A percentile compares a stretch with the other conserved stretches of the same genome.
These are phyloP conservation scores for Poeciliopsis prolifica DNA, from an alignment of 2,113 vertebrate genomes.

Conservation along the genomic window DNA sequence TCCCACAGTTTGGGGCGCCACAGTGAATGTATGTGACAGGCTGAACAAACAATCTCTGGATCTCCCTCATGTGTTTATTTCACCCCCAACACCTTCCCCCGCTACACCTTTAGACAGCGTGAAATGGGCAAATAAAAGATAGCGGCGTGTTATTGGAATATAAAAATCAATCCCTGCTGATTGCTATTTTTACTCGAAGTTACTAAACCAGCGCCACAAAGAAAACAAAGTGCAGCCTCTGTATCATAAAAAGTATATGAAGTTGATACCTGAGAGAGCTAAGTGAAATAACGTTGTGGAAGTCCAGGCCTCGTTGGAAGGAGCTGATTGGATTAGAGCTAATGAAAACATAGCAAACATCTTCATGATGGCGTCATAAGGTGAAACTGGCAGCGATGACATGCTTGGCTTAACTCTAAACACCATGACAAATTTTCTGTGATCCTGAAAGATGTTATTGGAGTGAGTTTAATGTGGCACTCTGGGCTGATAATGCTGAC, in stretches of 20 bases:
- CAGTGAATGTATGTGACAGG: constrained; percentile 40
- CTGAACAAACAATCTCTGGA: constrained; percentile 44
- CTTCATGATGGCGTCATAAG: constrained; percentile 18
- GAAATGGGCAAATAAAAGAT: constrained; percentile 12
- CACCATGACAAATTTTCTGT: constrained; percentile 41
- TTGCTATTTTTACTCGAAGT: constrained; percentile 9
- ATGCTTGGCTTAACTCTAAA: constrained; percentile 26
- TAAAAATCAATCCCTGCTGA: neutral
- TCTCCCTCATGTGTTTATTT: constrained; percentile 42
- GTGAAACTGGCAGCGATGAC: constrained; percentile 27
- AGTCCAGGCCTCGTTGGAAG: constrained; percentile 5
- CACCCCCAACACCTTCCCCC: constrained; percentile 27
- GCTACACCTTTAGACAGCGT: neutral
- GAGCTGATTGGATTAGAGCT: constrained; percentile 19
- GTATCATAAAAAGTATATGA: neutral
- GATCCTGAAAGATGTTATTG: constrained; percentile 27
- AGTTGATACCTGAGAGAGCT: constrained; percentile 4
- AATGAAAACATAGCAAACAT: constrained; percentile 23
- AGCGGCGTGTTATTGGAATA: neutral
- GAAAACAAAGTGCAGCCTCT: neutral
- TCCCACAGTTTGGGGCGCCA: constrained; percentile 36
- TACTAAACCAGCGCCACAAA: neutral
- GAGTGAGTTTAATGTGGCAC: neutral
- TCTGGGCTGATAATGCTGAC: constrained; percentile 3
- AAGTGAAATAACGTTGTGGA: neutral